A percentile compares a stretch with the other conserved stretches of the same genome.
These are phyloP conservation scores for Macroramphosus scolopax DNA, from an alignment of 2,797 vertebrate species.

Conservation along the genomic window DNA sequence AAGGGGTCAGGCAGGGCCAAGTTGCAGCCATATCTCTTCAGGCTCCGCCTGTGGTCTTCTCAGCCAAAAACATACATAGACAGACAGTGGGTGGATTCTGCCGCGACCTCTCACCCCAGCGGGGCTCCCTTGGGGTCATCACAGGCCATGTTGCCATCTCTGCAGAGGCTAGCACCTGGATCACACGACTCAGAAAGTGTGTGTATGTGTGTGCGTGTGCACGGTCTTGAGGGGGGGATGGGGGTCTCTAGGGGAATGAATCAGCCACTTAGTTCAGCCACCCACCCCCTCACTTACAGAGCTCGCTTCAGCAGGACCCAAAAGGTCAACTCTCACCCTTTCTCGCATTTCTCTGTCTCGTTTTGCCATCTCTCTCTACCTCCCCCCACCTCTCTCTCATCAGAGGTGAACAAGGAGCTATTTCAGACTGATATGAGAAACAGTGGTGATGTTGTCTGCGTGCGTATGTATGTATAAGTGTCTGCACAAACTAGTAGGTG, in stretches of 20 bases:
- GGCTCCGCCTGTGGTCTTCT: conserved; percentile 63
- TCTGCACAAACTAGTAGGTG: conserved; percentile 7
- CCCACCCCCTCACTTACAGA: conserved; percentile 72
- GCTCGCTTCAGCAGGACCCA: conserved; percentile 60
- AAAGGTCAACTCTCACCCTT: conserved; percentile 75
- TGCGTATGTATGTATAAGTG: neutral
- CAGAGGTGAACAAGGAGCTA: conserved; percentile 62
- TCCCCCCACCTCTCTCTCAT: conserved; percentile 50
- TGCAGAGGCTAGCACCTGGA: conserved; percentile 70
- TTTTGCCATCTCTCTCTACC: conserved; percentile 39
- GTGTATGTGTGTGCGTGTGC: conserved; percentile 26
- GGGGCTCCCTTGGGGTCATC: conserved; percentile 57
- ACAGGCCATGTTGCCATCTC: conserved; percentile 52
- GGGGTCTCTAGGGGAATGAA: conserved; percentile 70
- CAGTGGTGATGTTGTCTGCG: conserved; percentile 22
- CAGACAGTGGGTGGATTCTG: conserved; percentile 73
- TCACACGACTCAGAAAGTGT: conserved; percentile 38
- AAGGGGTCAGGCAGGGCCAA: conserved; percentile 45
- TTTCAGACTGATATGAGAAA: conserved; percentile 56
- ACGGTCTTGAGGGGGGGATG: conserved; percentile 29
- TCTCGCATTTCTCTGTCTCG: conserved; percentile 60
- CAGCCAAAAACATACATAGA: conserved; percentile 65
- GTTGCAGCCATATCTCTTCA: conserved; percentile 59
- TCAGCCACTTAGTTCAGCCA: conserved; percentile 71
- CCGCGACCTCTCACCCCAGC: conserved; percentile 59